Base-by-base conservation (phyloP, 2,797 vertebrate species). In the Threskiornis aethiopicus region DNA sequence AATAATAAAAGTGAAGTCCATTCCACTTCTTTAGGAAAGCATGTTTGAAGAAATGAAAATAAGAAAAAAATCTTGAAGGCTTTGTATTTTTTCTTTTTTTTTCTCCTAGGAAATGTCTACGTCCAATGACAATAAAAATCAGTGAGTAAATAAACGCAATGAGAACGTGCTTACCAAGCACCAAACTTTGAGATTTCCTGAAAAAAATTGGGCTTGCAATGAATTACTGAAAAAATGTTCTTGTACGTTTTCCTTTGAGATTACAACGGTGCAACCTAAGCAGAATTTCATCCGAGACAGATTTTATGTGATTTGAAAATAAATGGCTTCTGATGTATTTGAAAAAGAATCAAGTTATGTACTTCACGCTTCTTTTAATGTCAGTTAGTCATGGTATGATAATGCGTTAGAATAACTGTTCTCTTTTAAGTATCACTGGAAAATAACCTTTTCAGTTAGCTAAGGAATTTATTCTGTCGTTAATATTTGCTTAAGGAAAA, bases 401-500 rank as follows among this genome's bases (percentile, higher is more conserved):
- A 78, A 77, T 46, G 46, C 58, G 81, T 88, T 87, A 94, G 90
- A 91, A 52, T 58, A 96, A 93, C 91, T 64, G 54, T 49, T 46
- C 59, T 94, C 57, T 78, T 90, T 85, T 88, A 92, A 96, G 80
- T 49, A 69, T 93, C 71, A 22, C 76, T 96, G 78, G 69, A 95
- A 97, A 97, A 97, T 81, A 97, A 76, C 90, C 46, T 93, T 91
- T 93, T 78, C 71, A 52, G 87, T 96, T 58, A 89, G 95, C 47
- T 76, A 66, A 89, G 78, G 89, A 91, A 49, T 97, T 97, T 90
- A 64, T 86, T 86, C 69, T 94, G 76, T 84, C 14, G 3, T 94
- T 96, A 77, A 76, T 96, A 70, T 97, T 97, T 97, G 95, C 77
- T 93, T 55, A 90, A 93, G 94, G 78, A 82, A 73, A 89, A 95